Evolutionary conservation across 2,888 invertebrate species (phyloP).

Genomic region (Mesorhabditis spiculigera): DNA sequence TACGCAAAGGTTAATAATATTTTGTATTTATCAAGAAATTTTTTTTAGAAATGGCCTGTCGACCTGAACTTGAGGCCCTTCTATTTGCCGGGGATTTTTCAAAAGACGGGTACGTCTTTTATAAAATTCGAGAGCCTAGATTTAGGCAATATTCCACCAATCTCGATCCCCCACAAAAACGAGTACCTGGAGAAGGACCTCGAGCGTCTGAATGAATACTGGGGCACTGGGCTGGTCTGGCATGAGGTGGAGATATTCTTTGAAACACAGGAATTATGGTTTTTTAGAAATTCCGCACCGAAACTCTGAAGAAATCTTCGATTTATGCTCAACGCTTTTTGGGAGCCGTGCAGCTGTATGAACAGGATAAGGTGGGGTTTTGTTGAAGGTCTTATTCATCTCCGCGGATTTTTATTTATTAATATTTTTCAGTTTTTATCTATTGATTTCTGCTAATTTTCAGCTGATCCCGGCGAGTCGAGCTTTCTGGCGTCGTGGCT

Average conservation of each 20-base stretch:
- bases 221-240: conserved; percentile 6
- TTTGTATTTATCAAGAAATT: neutral
- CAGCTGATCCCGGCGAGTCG: conserved; percentile 3
- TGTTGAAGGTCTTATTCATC: too few species aligned
- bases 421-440: too few species aligned
- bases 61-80: neutral
- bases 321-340: conserved; percentile 4
- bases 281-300: conserved; percentile 1
- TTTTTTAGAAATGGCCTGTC: neutral
- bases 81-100: conserved; percentile 4
- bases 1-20: neutral
- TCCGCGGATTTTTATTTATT: too few species aligned
- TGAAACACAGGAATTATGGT: neutral
- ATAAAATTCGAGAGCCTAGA: neutral
- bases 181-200: conserved; percentile 1
- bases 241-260: neutral
- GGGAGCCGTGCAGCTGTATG: conserved; percentile 1
- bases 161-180: conserved; percentile 2
- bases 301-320: neutral
- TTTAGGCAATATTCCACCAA: conserved; percentile 6
- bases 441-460: neutral
- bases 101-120: neutral
- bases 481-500: neutral
- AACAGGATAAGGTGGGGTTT: conserved; percentile 2
- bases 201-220: conserved; percentile 1